Conservation (phyloP, 37 sponge, comb jelly and placozoan species). For the Lycopodina hypogea region DNA sequence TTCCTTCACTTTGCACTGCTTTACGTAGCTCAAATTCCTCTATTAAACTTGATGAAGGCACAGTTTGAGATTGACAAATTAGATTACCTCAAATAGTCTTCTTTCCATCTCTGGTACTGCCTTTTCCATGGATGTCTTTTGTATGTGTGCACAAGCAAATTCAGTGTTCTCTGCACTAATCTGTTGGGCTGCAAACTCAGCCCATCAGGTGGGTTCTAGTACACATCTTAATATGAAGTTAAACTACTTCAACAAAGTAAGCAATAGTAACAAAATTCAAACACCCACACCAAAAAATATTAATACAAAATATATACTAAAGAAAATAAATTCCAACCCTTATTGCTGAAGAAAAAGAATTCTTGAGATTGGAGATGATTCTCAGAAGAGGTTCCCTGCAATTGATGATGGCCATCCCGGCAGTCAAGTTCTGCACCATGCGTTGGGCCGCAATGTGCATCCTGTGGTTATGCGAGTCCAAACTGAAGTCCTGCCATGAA, state of each 20-base stretch:
- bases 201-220: constrained; percentile 56
- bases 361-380: constrained; percentile 89
- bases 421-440: constrained; percentile 97
- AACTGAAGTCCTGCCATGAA: constrained; percentile 88
- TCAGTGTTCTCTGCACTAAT: constrained; percentile 94
- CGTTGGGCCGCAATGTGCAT: constrained; percentile 90
- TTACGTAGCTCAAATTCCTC: constrained; percentile 87
- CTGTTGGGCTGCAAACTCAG: constrained; percentile 76
- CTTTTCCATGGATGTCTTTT: constrained; percentile 96
- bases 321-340: constrained; percentile 51
- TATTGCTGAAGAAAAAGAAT: constrained; percentile 57
- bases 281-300: too few species aligned
- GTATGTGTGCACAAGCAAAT: constrained; percentile 96
- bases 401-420: constrained; percentile 98
- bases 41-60: not conserved
- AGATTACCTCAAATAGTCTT: constrained; percentile 75
- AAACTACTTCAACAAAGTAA: too few species aligned
- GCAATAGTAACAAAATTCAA: too few species aligned
- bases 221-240: not conserved
- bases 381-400: constrained; percentile 91
- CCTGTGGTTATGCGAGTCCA: constrained; percentile 88
- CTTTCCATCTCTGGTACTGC: constrained; percentile 95
- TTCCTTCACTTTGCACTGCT: constrained; percentile 67
- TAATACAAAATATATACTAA: too few species aligned
- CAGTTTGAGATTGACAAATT: not conserved